These are phyloP conservation scores for Electrona antarctica DNA, from an alignment of 2,113 vertebrate genomes.

Conservation along the genomic window DNA sequence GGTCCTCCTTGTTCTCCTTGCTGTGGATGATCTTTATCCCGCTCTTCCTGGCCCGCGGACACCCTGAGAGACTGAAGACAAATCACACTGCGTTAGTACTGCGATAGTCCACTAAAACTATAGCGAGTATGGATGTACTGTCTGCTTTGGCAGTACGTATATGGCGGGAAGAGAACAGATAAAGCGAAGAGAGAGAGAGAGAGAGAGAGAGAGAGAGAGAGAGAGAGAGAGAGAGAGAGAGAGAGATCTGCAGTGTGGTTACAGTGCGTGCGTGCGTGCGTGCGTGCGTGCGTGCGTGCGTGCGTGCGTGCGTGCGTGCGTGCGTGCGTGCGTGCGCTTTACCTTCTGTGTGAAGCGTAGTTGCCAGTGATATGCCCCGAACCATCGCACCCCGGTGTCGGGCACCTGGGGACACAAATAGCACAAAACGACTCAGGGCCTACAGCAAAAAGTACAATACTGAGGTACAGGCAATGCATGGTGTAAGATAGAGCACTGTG, in stretches of 20 bases:
- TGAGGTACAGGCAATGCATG: background rate
- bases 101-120: no score
- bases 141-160: background rate
- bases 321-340: constrained; percentile 38
- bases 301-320: background rate
- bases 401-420: constrained; percentile 88
- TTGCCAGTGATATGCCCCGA: constrained; percentile 99
- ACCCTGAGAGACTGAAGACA: constrained; percentile 94
- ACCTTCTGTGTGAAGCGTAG: constrained; percentile 99
- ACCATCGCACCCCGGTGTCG: constrained; percentile 97
- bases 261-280: background rate
- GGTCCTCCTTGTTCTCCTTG: constrained; percentile 99
- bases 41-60: constrained; percentile 96
- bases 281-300: background rate
- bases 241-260: background rate
- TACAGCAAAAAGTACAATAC: constrained; percentile 34
- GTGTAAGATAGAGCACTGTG: background rate
- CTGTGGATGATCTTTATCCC: constrained; percentile 99
- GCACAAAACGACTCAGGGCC: constrained; percentile 69
- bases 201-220: background rate
- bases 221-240: background rate
- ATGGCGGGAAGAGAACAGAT: no score
- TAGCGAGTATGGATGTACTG: no score
- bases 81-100: constrained; percentile 28
- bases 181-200: background rate